phyloP scores from a whole-genome alignment of 2,888 invertebrate genomes.

The Choristoneura rosaceana region DNA sequence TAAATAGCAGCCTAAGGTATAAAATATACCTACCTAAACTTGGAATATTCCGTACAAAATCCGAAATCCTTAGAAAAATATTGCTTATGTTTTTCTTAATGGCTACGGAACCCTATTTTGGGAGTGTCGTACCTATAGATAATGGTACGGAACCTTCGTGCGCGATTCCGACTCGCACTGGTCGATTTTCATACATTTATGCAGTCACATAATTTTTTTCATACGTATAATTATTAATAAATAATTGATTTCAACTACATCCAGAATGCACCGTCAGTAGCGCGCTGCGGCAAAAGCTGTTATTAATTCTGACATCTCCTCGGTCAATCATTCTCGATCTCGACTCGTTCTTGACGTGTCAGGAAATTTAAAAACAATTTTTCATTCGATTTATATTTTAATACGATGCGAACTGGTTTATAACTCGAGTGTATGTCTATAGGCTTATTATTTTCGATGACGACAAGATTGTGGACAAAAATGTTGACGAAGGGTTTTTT shows the following conservation, averaged over 20 bases:
- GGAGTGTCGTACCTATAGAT: no score
- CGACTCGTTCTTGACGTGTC: constrained; percentile 47
- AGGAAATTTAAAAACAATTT: constrained; percentile 38
- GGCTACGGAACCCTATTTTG: no score
- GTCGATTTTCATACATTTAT: no score
- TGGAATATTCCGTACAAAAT: no score
- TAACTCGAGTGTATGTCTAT: constrained; percentile 4
- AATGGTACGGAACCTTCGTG: no score
- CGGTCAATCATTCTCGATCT: constrained; percentile 55
- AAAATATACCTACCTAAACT: no score
- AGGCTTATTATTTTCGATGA: constrained; percentile 32
- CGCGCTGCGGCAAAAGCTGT: constrained; percentile 42
- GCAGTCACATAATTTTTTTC: no score
- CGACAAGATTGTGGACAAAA: not conserved
- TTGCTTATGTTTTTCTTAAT: no score
- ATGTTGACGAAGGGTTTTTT: not conserved
- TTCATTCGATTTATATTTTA: constrained; percentile 38
- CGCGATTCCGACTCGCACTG: no score
- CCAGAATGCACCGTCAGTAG: constrained; percentile 19
- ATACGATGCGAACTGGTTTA: constrained; percentile 22
- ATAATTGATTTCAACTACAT: not conserved
- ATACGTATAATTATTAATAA: no score
- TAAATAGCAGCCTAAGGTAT: no score
- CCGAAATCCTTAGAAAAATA: no score
- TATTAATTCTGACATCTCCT: constrained; percentile 54